Evolutionary conservation across 2,888 invertebrate genomes (phyloP).

Genomic region (Mythimna vitellina): DNA sequence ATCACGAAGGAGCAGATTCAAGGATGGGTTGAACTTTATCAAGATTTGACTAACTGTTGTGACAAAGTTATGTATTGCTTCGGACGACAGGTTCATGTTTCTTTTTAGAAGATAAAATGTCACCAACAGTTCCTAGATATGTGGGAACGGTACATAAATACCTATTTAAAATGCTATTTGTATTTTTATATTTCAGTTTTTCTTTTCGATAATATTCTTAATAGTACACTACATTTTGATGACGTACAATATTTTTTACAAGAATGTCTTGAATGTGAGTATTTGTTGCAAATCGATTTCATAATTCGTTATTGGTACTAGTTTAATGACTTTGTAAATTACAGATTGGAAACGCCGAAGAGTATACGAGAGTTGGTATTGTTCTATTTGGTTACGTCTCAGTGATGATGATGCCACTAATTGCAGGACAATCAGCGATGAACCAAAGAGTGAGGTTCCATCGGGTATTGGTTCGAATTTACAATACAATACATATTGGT

Average conservation of each 20-base stretch:
- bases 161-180: neutral
- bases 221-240: constrained; percentile 9
- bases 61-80: constrained; percentile 6
- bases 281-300: neutral
- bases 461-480: constrained; percentile 5
- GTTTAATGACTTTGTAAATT: constrained; percentile 12
- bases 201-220: constrained; percentile 1
- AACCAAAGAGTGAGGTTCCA: constrained; percentile 26
- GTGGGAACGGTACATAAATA: no score
- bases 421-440: constrained; percentile 30
- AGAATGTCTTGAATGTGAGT: constrained; percentile 4
- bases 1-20: constrained; percentile 13
- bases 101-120: neutral
- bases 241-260: constrained; percentile 12
- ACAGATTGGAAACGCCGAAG: constrained; percentile 15
- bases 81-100: constrained; percentile 5
- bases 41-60: constrained; percentile 7
- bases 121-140: no score
- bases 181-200: constrained; percentile 19
- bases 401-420: constrained; percentile 22
- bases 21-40: constrained; percentile 14
- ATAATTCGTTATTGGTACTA: neutral
- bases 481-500: constrained; percentile 25
- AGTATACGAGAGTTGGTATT: constrained; percentile 14
- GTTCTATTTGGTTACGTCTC: constrained; percentile 15